Base-by-base conservation (phyloP, 2,888 invertebrate genomes). In the Tuberolachnus salignus region DNA sequence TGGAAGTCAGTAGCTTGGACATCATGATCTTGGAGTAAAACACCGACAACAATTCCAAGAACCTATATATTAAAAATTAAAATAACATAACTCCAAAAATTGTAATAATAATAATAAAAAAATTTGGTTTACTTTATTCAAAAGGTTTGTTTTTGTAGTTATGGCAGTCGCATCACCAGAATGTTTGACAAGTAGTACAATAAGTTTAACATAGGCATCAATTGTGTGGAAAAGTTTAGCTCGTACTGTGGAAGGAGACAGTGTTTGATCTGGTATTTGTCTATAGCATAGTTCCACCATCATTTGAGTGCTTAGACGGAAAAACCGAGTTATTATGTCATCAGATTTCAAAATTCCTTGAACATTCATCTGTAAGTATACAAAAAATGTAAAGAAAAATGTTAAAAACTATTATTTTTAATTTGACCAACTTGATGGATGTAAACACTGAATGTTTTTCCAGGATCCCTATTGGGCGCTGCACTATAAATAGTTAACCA, bases 321-420 rank as follows among this genome's bases (percentile, higher is more conserved):
- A 98, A 88, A 99, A 99, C 80, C 98, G 88, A 0, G 97, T 96
- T 82, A 99, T 97, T 84, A 97, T 89, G 84, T 99, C 98, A 85
- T 99, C 99, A 0, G 97, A 97, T 86, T 98, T 98, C 73, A 98
- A 88, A 81, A 99, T 96, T 6, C 99, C 96, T 83, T 95, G 94
- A 84, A 94, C 90, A 85, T 97, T 97, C 97, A 99, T 96, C 86
- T 78, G 59, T 16, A 46, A 34, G 42, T 42, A 46, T 9, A 63
- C 1, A 97, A 85, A 85, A 82, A 72, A 51, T 19, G 23, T 69
- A 19, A 80, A 69, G 61, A 14, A 19, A 23, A 73, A 23, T 6
- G 13, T 19, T 63, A 34, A n/a, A 64, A 44, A 71, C n/a, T 42
- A 9, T 16, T 2, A 64, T 53, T n/a, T 13, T 42, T 51, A 42